Percentiles rank a stretch among this genome's conserved stretches.
phyloP scores from a whole-genome alignment of 2,797 vertebrate genomes.

The Crax fasciolata region DNA sequence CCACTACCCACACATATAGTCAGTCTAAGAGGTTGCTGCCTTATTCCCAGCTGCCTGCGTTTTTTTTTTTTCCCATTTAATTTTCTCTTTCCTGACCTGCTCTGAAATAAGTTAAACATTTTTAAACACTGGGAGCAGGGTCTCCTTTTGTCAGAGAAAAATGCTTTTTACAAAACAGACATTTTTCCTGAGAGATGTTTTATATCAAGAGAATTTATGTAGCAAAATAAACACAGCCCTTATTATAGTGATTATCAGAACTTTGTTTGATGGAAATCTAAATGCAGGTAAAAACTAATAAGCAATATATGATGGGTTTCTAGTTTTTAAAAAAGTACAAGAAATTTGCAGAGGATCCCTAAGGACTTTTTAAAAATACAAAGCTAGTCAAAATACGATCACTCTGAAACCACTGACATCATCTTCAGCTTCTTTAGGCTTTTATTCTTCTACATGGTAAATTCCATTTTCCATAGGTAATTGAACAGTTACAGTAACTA shows the following conservation, averaged over 20 bases:
- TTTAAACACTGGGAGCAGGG: neutral
- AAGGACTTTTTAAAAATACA: slow-evolving; percentile 34
- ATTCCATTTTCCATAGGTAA: slow-evolving; percentile 47
- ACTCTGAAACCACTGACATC: neutral
- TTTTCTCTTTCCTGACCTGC: neutral
- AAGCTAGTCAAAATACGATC: neutral
- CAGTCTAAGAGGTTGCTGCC: neutral
- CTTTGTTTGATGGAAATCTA: slow-evolving; percentile 10
- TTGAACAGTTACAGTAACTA: slow-evolving; percentile 21
- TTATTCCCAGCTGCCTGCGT: neutral
- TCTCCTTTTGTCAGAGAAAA: neutral
- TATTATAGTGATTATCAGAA: neutral
- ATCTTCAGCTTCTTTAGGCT: neutral
- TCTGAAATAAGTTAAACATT: neutral
- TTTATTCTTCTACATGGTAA: neutral
- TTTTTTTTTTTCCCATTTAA: neutral
- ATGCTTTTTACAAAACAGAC: neutral
- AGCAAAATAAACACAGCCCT: neutral
- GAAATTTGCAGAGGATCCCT: neutral
- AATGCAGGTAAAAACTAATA: neutral
- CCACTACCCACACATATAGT: neutral
- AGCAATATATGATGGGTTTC: neutral
- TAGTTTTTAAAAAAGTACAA: neutral
- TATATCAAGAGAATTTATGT: neutral
- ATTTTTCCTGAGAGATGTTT: neutral